phyloP scores from a whole-genome alignment of 2,797 vertebrate genomes.

The Acanthiza pusilla region DNA sequence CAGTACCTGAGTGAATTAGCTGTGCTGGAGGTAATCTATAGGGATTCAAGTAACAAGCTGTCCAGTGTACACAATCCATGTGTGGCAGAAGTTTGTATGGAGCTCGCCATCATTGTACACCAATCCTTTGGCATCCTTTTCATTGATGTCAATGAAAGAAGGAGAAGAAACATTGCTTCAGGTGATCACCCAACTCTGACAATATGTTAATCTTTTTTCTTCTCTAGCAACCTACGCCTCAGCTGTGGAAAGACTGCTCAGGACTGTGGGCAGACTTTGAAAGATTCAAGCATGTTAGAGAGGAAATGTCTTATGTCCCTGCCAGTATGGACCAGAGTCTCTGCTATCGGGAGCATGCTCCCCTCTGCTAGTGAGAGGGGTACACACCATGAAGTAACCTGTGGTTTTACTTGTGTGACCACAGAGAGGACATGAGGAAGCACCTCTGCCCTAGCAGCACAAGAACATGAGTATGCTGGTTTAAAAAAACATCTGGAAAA shows the following conservation, averaged over 20 bases:
- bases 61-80: neutral
- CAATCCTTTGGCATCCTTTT: neutral
- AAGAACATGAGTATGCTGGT: neutral
- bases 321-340: neutral
- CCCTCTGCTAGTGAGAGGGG: neutral
- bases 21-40: neutral
- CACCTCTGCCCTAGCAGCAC: neutral
- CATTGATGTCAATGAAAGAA: neutral
- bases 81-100: neutral
- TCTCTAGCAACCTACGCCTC: neutral
- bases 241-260: neutral
- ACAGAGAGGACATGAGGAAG: neutral
- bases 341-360: neutral
- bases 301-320: neutral
- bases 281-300: neutral
- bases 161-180: neutral
- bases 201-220: neutral
- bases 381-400: neutral
- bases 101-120: neutral
- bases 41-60: neutral
- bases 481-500: neutral
- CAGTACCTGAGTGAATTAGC: neutral
- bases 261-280: neutral
- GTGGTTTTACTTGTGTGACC: neutral
- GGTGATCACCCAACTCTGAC: accelerated